These are phyloP conservation scores for Jacana jacana DNA, from an alignment of 2,113 vertebrate species.

Conservation along the genomic window DNA sequence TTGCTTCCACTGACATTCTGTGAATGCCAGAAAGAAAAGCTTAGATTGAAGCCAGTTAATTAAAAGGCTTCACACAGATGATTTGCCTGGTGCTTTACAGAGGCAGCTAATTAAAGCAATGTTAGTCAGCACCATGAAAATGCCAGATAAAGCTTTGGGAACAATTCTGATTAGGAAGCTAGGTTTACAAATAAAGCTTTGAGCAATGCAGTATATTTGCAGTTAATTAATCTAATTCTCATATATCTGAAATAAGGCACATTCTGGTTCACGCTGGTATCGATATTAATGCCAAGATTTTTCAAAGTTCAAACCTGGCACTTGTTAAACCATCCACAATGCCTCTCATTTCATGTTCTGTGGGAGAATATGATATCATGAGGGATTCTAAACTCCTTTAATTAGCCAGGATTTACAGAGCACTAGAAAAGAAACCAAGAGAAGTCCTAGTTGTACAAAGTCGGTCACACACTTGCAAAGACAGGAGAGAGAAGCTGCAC, in stretches of 20 bases:
- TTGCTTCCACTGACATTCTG: not conserved
- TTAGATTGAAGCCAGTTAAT: slow-evolving; percentile 23
- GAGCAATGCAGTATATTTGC: not conserved
- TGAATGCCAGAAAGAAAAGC: not conserved
- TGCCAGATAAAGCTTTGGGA: slow-evolving; percentile 25
- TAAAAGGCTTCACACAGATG: slow-evolving; percentile 52
- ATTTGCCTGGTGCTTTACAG: slow-evolving; percentile 26
- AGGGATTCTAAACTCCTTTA: not conserved
- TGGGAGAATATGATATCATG: not conserved
- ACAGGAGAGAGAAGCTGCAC: not conserved
- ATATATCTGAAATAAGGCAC: not conserved
- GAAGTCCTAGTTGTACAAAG: not conserved
- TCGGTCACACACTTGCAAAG: not conserved
- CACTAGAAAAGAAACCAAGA: not conserved
- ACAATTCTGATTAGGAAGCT: not conserved
- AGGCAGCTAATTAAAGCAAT: slow-evolving; percentile 44
- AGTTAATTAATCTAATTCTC: slow-evolving; percentile 31
- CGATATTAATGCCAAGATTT: not conserved
- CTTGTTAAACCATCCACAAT: slow-evolving; percentile 8
- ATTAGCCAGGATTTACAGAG: slow-evolving; percentile 22
- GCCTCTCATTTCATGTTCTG: not conserved
- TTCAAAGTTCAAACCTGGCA: not conserved
- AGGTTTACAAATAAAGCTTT: slow-evolving; percentile 40
- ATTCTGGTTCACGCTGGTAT: not conserved
- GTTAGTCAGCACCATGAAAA: slow-evolving; percentile 44